phyloP scores from a whole-genome alignment of 2,888 invertebrate species.

The Leuctra nigra region DNA sequence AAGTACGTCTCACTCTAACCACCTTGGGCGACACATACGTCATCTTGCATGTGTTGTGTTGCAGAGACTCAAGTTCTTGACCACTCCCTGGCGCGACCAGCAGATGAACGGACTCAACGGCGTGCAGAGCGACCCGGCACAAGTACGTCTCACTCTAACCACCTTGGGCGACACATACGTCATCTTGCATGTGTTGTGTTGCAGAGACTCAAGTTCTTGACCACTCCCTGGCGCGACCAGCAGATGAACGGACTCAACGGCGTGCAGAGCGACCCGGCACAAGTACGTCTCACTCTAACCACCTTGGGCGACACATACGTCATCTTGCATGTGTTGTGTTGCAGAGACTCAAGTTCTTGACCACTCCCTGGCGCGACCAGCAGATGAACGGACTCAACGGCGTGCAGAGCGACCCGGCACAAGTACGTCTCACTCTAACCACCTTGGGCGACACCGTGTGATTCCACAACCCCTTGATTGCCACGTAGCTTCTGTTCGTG shows the following conservation, averaged over 20 bases:
- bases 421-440: constrained; percentile 19
- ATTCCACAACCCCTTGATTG: too few species aligned
- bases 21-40: constrained; percentile 3
- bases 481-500: too few species aligned
- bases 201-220: constrained; percentile 72
- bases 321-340: too few species aligned
- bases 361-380: constrained; percentile 81
- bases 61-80: constrained; percentile 72
- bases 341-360: constrained; percentile 68
- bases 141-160: constrained; percentile 19
- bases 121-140: constrained; percentile 30
- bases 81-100: constrained; percentile 45
- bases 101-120: constrained; percentile 45
- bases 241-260: constrained; percentile 51
- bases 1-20: constrained; percentile 20
- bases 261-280: constrained; percentile 30
- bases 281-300: constrained; percentile 19
- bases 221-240: constrained; percentile 81
- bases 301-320: neutral
- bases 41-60: too few species aligned
- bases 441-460: neutral
- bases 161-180: constrained; percentile 28
- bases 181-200: too few species aligned
- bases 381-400: constrained; percentile 51
- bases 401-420: constrained; percentile 30